Evolutionary conservation across 2,797 vertebrate species (phyloP).

Genomic region (Buphagus erythrorhynchus): DNA sequence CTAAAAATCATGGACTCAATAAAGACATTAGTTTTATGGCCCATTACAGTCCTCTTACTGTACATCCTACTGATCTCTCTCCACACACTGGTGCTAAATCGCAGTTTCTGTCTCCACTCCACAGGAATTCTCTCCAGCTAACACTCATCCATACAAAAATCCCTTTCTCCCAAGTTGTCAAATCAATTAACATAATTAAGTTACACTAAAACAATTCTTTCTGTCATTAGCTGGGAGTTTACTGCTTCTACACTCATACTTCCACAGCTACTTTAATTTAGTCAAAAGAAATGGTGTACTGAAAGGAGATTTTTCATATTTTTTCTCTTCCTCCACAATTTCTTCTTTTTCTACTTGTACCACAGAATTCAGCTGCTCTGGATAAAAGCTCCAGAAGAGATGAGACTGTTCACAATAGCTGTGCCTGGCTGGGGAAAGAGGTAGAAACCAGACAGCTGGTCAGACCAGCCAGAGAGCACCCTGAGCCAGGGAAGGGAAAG

Average conservation of each 20-base stretch:
- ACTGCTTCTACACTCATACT: background rate
- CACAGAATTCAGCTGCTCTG: background rate
- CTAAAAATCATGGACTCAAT: slow-evolving; percentile 61
- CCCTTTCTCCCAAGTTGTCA: slow-evolving; percentile 26
- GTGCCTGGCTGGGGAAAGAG: background rate
- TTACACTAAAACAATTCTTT: slow-evolving; percentile 31
- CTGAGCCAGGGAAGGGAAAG: background rate
- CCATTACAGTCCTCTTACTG: slow-evolving; percentile 52
- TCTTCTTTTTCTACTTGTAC: background rate
- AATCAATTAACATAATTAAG: slow-evolving; percentile 58
- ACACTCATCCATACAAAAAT: slow-evolving; percentile 1
- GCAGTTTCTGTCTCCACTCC: slow-evolving; percentile 27
- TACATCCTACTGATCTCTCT: slow-evolving; percentile 49
- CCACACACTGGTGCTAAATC: background rate
- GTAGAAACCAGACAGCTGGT: background rate
- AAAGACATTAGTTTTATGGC: slow-evolving; percentile 61
- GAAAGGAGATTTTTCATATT: background rate
- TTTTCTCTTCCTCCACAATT: background rate
- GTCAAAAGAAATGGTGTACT: background rate
- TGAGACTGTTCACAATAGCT: background rate
- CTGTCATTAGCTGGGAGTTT: slow-evolving; percentile 11
- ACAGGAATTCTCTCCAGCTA: slow-evolving; percentile 46
- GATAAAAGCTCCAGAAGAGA: background rate
- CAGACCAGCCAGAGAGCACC: background rate
- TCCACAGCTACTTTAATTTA: background rate